Evolutionary conservation across 2,888 invertebrate genomes (phyloP).

Genomic region (Lycophotia porphyrea): DNA sequence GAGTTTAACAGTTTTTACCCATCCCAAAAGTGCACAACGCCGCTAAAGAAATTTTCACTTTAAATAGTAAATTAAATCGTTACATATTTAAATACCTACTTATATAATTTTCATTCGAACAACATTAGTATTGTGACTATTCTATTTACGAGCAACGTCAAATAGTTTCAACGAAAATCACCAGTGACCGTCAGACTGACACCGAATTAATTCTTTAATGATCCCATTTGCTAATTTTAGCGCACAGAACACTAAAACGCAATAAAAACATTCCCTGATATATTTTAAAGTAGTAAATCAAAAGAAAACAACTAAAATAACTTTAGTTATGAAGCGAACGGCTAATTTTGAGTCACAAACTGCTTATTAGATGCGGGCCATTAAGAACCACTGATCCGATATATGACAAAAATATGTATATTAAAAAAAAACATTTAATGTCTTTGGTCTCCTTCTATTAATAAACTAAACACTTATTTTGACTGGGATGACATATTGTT

Average conservation of each 20-base stretch:
- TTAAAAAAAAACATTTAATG: conserved; percentile 7
- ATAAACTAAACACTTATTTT: conserved; percentile 56
- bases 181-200: neutral
- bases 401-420: conserved; percentile 29
- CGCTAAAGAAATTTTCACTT: no score
- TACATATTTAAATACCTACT: neutral
- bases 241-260: neutral
- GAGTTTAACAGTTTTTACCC: no score
- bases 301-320: conserved; percentile 28
- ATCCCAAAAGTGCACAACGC: no score
- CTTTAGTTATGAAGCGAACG: neutral
- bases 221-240: conserved; percentile 9
- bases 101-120: neutral
- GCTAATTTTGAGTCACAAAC: conserved; percentile 48
- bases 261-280: neutral
- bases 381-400: conserved; percentile 57
- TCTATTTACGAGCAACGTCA: neutral
- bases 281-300: conserved; percentile 32
- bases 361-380: conserved; percentile 60
- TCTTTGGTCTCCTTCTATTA: conserved; percentile 18
- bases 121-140: neutral
- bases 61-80: no score
- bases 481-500: conserved; percentile 42
- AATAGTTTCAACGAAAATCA: neutral
- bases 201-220: conserved; percentile 1